These are phyloP conservation scores for Sebastes dallii DNA, from an alignment of 2,797 vertebrate genomes.

Conservation along the genomic window DNA sequence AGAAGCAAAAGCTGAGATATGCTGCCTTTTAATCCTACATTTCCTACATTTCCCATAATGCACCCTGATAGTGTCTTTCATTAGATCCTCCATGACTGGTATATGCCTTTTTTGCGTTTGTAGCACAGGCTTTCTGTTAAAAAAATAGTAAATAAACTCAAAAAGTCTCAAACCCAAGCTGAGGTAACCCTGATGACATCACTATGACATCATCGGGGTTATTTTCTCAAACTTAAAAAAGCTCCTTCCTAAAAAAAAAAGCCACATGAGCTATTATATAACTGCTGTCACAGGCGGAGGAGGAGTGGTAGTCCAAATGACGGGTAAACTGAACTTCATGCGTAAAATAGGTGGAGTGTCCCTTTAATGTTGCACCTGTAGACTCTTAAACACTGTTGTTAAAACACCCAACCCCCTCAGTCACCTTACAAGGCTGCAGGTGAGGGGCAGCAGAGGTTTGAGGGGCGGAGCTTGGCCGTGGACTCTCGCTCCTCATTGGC, in stretches of 20 bases:
- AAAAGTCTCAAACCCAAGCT: not conserved
- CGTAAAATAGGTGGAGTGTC: not conserved
- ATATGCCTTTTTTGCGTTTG: not conserved
- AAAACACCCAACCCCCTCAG: not conserved
- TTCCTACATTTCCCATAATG: not conserved
- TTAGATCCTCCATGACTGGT: not conserved
- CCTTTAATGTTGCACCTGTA: not conserved
- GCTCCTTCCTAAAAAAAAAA: not conserved
- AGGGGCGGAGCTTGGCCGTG: not conserved
- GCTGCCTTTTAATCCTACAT: not conserved
- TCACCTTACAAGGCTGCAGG: not conserved
- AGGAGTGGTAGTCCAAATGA: not conserved
- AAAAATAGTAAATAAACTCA: not conserved
- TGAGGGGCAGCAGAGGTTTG: not conserved
- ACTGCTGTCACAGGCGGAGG: not conserved
- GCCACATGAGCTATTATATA: accelerated
- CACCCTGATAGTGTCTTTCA: not conserved
- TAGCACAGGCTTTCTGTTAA: not conserved
- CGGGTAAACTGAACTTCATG: not conserved
- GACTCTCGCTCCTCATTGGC: slow-evolving; percentile 17
- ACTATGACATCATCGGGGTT: not conserved
- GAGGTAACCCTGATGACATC: not conserved
- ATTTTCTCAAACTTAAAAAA: not conserved
- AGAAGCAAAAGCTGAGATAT: not conserved
- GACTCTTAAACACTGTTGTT: not conserved